These are phyloP conservation scores for Helicorthomorpha holstii DNA, from an alignment of 1,140 invertebrate species.

Conservation along the genomic window DNA sequence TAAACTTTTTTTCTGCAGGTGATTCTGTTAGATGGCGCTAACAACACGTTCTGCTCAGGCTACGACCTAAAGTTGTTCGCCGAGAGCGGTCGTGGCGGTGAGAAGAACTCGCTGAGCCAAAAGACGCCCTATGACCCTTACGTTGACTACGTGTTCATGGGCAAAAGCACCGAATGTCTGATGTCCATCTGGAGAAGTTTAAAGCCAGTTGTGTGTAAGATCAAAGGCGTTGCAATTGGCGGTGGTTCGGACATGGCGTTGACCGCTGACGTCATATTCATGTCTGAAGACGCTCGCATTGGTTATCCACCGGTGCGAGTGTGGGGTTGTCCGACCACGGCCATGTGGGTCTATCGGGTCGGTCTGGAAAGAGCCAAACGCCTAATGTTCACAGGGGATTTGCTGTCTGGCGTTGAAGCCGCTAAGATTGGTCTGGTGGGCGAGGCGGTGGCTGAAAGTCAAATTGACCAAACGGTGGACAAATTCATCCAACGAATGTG, in stretches of 20 bases:
- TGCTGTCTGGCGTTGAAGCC: slow-evolving; percentile 14
- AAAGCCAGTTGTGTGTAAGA: slow-evolving; percentile 16
- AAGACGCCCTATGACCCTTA: slow-evolving; percentile 17
- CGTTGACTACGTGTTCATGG: slow-evolving; percentile 14
- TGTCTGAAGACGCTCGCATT: slow-evolving; percentile 13
- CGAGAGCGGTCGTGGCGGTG: slow-evolving; percentile 7
- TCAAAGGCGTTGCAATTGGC: slow-evolving; percentile 15
- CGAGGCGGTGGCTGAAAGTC: slow-evolving; percentile 8
- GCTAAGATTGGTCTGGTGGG: slow-evolving; percentile 15
- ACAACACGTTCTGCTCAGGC: slow-evolving; percentile 15
- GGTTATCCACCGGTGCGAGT: slow-evolving; percentile 15
- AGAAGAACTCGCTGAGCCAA: slow-evolving; percentile 9
- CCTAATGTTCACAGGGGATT: slow-evolving; percentile 15
- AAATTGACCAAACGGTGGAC: slow-evolving; percentile 13
- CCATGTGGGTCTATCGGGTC: slow-evolving; percentile 16
- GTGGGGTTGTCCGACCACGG: slow-evolving; percentile 18
- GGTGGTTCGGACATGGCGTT: slow-evolving; percentile 17
- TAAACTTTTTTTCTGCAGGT: slow-evolving; percentile 5
- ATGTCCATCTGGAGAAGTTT: slow-evolving; percentile 16
- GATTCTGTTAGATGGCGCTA: slow-evolving; percentile 14
- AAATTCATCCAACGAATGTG: slow-evolving; percentile 12
- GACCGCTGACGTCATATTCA: slow-evolving; percentile 15
- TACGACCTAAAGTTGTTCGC: slow-evolving; percentile 16
- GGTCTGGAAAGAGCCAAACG: slow-evolving; percentile 16
- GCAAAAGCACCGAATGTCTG: slow-evolving; percentile 8